These are phyloP conservation scores for Dexiosoma caninum DNA, from an alignment of 2,888 invertebrate genomes.

Conservation along the genomic window DNA sequence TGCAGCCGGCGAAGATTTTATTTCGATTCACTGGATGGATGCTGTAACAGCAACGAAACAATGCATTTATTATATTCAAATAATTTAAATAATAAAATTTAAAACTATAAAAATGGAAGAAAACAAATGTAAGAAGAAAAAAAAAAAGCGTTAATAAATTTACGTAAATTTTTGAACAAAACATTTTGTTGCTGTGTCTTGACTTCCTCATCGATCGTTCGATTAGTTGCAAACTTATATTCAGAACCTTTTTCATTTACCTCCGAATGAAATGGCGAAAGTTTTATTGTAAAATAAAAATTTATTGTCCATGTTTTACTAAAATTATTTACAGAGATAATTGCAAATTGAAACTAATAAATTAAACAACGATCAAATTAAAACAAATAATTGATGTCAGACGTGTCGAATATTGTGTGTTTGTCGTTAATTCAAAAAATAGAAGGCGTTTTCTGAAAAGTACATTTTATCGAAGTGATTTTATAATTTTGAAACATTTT, in stretches of 20 bases:
- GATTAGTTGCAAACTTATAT: not conserved
- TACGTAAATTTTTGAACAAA: slow-evolving; percentile 36
- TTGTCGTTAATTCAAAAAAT: no score
- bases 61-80: slow-evolving; percentile 28
- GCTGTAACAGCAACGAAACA: not conserved
- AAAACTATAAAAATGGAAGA: not conserved
- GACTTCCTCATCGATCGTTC: not conserved
- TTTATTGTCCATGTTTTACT: not conserved
- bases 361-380: not conserved
- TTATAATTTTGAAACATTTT: no score
- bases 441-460: no score
- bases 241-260: not conserved
- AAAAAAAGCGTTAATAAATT: slow-evolving; percentile 43
- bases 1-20: not conserved
- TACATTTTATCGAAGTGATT: no score
- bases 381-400: not conserved
- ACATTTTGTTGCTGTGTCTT: slow-evolving; percentile 23
- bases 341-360: not conserved
- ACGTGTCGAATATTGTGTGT: no score
- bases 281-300: not conserved
- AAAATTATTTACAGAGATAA: not conserved
- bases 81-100: slow-evolving; percentile 9
- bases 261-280: not conserved
- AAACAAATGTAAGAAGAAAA: not conserved
- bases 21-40: not conserved